Evolutionary conservation across 2,113 vertebrate species (phyloP).

Genomic region (Esox niger): DNA sequence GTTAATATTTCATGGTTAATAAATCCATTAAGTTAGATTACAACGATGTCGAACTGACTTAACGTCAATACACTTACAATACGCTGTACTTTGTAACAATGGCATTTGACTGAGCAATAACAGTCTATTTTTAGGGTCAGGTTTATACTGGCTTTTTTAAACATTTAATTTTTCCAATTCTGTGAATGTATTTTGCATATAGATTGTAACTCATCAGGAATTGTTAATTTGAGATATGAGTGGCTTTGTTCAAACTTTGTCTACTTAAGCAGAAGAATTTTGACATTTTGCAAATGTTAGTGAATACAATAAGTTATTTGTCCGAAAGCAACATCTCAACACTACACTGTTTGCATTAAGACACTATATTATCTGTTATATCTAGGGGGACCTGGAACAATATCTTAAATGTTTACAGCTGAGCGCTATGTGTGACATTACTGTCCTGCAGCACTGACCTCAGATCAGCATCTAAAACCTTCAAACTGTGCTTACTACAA

Average conservation of each 20-base stretch:
- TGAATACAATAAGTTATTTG: neutral
- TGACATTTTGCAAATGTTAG: constrained; percentile 1
- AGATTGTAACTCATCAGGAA: constrained; percentile 22
- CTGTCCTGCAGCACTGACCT: neutral
- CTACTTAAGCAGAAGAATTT: constrained; percentile 15
- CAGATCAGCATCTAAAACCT: too few species aligned
- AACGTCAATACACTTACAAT: constrained; percentile 10
- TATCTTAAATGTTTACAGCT: constrained; percentile 36
- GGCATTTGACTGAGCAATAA: constrained; percentile 17
- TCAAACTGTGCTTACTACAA: too few species aligned
- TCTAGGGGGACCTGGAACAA: neutral
- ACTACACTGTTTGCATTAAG: constrained; percentile 9
- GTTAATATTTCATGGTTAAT: neutral
- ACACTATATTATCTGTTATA: constrained; percentile 11
- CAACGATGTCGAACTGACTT: constrained; percentile 8
- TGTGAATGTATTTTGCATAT: constrained; percentile 53
- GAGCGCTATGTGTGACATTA: neutral
- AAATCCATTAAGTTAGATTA: neutral
- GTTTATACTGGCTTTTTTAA: neutral
- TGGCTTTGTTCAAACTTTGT: constrained; percentile 29
- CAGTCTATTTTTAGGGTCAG: constrained; percentile 1
- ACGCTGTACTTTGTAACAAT: neutral
- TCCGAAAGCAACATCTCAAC: constrained; percentile 1
- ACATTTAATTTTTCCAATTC: constrained; percentile 28
- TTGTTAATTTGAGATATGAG: constrained; percentile 41